phyloP scores from a whole-genome alignment of 2,797 vertebrate genomes.

The Phylloscopus collybita region DNA sequence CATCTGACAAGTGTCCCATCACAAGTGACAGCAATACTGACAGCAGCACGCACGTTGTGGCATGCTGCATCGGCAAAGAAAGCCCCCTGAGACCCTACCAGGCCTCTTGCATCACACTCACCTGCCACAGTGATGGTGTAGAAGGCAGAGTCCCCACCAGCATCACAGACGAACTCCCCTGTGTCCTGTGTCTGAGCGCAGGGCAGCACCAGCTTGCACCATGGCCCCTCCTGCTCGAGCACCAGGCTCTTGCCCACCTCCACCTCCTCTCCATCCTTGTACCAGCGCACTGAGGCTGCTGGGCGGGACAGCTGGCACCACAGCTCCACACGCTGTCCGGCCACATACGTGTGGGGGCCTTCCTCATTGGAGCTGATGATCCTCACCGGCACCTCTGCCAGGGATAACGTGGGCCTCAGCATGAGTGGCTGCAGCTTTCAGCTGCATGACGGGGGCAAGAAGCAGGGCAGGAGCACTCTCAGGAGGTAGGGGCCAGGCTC shows the following conservation, averaged over 20 bases:
- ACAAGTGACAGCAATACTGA: not conserved
- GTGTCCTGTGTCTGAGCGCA: slow-evolving; percentile 80
- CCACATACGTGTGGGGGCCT: slow-evolving; percentile 81
- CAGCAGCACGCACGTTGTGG: fast-evolving
- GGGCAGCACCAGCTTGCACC: slow-evolving; percentile 84
- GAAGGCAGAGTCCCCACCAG: slow-evolving; percentile 89
- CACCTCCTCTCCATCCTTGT: slow-evolving; percentile 91
- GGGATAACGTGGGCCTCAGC: not conserved
- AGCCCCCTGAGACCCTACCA: not conserved
- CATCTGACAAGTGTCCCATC: not conserved
- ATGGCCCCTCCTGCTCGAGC: slow-evolving; percentile 84
- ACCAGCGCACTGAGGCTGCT: slow-evolving; percentile 84
- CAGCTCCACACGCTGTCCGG: slow-evolving; percentile 85
- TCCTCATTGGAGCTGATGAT: slow-evolving; percentile 88
- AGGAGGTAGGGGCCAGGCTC: not conserved
- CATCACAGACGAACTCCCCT: slow-evolving; percentile 93
- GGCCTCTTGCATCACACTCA: slow-evolving; percentile 43
- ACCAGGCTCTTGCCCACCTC: slow-evolving; percentile 81
- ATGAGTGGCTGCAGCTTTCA: not conserved
- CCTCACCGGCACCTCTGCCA: slow-evolving; percentile 86
- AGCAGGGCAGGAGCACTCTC: not conserved
- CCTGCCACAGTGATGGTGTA: slow-evolving; percentile 91
- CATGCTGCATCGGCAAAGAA: not conserved
- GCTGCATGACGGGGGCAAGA: not conserved
- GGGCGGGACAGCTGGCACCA: slow-evolving; percentile 88